Evolutionary conservation across 2,797 vertebrate species (phyloP).

Genomic region (Peromyscus aztecus): DNA sequence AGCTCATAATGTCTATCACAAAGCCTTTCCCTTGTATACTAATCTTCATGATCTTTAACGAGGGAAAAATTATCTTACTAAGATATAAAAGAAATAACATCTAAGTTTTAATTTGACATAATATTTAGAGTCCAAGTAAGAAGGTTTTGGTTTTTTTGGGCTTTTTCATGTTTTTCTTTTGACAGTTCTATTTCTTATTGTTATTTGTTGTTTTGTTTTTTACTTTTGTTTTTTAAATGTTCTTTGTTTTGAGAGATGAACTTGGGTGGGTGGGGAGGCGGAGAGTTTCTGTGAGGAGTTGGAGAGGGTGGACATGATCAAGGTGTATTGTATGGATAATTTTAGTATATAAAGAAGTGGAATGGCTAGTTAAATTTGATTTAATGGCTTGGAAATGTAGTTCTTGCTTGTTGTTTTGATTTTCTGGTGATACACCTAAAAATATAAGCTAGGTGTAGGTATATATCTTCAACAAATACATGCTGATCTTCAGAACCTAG

Average conservation of each 20-base stretch:
- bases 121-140: conserved; percentile 19
- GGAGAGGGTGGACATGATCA: neutral
- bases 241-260: neutral
- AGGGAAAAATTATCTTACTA: neutral
- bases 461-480: conserved; percentile 31
- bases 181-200: neutral
- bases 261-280: neutral
- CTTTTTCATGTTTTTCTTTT: neutral
- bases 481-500: conserved; percentile 14
- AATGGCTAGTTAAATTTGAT: neutral
- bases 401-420: conserved; percentile 3
- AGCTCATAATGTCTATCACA: neutral
- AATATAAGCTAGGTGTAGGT: neutral
- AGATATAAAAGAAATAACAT: conserved; percentile 57
- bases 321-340: neutral
- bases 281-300: neutral
- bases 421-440: neutral
- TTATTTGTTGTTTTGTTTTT: neutral
- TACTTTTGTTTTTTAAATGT: neutral
- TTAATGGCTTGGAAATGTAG: neutral
- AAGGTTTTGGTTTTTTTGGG: neutral
- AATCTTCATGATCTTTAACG: neutral
- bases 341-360: neutral
- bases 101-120: conserved; percentile 6
- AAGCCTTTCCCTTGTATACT: neutral